phyloP scores from a whole-genome alignment of 2,113 vertebrate species.

The Globicephala melas region DNA sequence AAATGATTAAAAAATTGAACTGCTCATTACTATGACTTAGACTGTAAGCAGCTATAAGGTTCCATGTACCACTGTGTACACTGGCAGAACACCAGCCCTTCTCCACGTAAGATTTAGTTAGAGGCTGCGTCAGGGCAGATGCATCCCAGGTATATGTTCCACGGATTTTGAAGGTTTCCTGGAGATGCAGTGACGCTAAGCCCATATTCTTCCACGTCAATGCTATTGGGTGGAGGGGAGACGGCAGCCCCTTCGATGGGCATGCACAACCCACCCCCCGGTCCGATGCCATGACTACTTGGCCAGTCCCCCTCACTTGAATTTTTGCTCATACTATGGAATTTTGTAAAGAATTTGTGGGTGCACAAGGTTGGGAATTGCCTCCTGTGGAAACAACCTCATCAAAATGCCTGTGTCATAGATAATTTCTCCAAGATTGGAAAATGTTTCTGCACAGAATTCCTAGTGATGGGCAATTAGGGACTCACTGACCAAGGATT shows the following conservation, averaged over 20 bases:
- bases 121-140: neutral
- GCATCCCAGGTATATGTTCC: neutral
- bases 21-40: neutral
- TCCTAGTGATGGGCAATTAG: neutral
- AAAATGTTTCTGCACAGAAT: neutral
- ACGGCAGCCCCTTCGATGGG: neutral
- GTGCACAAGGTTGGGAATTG: neutral
- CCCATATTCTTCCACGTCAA: neutral
- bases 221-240: neutral
- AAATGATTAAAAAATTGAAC: neutral
- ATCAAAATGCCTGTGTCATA: neutral
- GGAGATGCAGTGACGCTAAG: neutral
- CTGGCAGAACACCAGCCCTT: too few species aligned
- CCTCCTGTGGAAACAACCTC: neutral
- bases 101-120: neutral
- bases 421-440: neutral
- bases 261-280: fast-evolving
- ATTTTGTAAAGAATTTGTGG: neutral
- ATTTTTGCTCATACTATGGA: neutral
- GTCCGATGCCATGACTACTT: too few species aligned
- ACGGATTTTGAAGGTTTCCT: neutral
- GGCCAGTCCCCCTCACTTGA: neutral
- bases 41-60: too few species aligned
- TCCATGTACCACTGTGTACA: neutral
- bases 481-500: neutral